Conservation (phyloP, 2,113 vertebrate species). For the Grantiella picta region DNA sequence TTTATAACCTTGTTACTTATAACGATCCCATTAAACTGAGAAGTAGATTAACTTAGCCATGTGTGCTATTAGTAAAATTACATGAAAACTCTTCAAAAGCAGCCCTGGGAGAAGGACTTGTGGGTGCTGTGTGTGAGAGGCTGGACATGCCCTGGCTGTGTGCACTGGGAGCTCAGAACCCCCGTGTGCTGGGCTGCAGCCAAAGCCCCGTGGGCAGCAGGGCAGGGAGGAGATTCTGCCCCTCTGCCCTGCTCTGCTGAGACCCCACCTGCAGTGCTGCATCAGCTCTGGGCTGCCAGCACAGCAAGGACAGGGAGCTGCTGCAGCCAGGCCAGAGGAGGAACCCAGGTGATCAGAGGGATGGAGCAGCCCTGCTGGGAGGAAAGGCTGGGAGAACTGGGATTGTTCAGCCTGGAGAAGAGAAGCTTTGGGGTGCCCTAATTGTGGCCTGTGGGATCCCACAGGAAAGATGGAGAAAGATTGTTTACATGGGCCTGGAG, state of each 20-base stretch:
- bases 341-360: background rate
- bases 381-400: background rate
- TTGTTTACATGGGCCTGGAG: background rate
- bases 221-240: background rate
- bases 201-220: background rate
- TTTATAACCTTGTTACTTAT: background rate
- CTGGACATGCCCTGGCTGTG: background rate
- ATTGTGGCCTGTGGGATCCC: accelerated
- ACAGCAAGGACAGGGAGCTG: background rate
- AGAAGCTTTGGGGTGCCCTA: accelerated
- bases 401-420: accelerated
- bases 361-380: background rate
- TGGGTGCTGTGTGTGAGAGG: background rate
- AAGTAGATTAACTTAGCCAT: background rate
- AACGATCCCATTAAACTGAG: background rate
- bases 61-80: background rate
- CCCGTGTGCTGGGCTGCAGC: background rate
- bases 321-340: background rate
- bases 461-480: background rate
- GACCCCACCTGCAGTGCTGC: background rate
- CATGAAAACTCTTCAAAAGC: background rate
- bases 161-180: background rate
- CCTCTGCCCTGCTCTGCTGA: background rate
- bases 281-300: background rate
- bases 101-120: background rate